Base-by-base conservation (phyloP, 2,888 invertebrate species). In the Neoscelio sp. region DNA sequence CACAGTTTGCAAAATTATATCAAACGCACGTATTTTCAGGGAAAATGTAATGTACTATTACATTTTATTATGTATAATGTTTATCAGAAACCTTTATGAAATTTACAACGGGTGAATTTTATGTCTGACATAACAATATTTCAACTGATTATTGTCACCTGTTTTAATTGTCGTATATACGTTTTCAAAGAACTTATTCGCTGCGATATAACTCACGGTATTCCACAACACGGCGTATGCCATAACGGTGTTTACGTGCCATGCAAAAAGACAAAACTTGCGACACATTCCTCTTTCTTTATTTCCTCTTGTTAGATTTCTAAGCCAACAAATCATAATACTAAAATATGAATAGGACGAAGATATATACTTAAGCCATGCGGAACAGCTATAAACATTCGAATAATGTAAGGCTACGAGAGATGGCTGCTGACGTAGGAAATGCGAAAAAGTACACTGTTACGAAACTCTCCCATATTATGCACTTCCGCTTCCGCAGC, bases 391-490 rank as follows among this genome's bases (percentile, higher is more conserved):
- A 54, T 76, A 62, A 68, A 76, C 44, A 56, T 76, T 48, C 35
- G 40, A 68, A 48, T 48, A 76, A 76, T 68, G 48, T 44, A 76
- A 68, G 48, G 62, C 44, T 60, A 30, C 23, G 28, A 18, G 56
- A 44, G 67, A 52, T 60, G 54, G 23, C 42, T 68, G 67, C 67
- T 68, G 75, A 67, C 67, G 76, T 38, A 76, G 54, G 40, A 62
- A 75, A 68, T 50, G 18, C 58, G 35, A 58, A 68, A 68, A 68
- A 76, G 76, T 76, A 68, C 62, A 56, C 44, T 67, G 65, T 65
- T 48, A 65, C 48, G 48, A 65, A 58, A 40, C 48, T 58, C 58
- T 28, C 42, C 8, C 54, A 18, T 62, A 67, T 75, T 62, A 58
- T 68, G 46, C 33, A 40, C 46, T 75, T 68, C 75, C 75, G 58